Conservation (phyloP, 2,113 vertebrate species). For the Carassius carassius region DNA sequence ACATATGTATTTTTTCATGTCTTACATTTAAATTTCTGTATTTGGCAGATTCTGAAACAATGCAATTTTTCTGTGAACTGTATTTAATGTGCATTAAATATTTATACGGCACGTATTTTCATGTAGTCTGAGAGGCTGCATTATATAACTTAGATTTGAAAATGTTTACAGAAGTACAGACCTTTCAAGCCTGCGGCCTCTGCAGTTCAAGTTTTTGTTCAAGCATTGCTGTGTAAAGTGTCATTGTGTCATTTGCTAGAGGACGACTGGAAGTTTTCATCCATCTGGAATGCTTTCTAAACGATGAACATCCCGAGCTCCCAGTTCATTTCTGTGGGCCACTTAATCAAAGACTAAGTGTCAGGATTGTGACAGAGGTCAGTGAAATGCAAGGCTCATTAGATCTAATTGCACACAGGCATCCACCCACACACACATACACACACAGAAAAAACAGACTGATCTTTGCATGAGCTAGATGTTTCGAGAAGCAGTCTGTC, state of each 20-base stretch:
- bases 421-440: background rate
- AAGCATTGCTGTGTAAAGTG: background rate
- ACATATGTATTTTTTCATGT: too few relatives aligned
- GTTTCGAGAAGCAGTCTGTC: conserved; percentile 4
- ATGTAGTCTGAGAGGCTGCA: background rate
- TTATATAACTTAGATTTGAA: background rate
- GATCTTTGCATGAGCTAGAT: conserved; percentile 29
- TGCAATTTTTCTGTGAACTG: background rate
- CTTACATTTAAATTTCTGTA: too few relatives aligned
- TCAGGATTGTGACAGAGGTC: conserved; percentile 39
- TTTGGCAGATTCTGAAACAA: too few relatives aligned
- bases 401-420: conserved; percentile 32
- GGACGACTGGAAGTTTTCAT: background rate
- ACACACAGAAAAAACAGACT: background rate
- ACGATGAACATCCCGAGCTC: background rate
- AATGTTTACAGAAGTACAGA: background rate
- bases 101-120: background rate
- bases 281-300: background rate
- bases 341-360: conserved; percentile 33
- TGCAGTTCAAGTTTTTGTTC: background rate
- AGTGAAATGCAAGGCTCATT: conserved; percentile 41
- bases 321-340: conserved; percentile 31
- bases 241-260: conserved; percentile 7
- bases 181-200: background rate
- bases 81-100: background rate